Conservation (phyloP, 2,888 invertebrate species). For the Scrobipalpa costella region DNA sequence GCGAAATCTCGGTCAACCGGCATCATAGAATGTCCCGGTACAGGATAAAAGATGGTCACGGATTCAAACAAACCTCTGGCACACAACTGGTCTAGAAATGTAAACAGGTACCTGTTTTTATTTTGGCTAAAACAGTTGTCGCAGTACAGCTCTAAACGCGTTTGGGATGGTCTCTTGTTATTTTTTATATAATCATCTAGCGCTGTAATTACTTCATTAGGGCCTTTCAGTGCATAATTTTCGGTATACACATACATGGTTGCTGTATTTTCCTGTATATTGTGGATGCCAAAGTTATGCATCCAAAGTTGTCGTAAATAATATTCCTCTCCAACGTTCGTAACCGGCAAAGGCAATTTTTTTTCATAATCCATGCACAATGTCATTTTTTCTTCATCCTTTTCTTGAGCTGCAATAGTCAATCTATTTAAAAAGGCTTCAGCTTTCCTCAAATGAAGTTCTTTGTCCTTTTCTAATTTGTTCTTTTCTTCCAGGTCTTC, state of each 20-base stretch:
- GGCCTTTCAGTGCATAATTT: neutral
- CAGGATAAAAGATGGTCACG: constrained; percentile 34
- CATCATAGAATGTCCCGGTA: constrained; percentile 41
- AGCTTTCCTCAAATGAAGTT: no score
- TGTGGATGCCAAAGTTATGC: constrained; percentile 18
- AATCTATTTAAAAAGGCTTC: no score
- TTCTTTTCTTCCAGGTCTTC: no score
- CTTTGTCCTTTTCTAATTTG: no score
- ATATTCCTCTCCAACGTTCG: constrained; percentile 14
- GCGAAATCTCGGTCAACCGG: constrained; percentile 41
- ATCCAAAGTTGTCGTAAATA: constrained; percentile 16
- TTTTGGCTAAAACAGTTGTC: constrained; percentile 30
- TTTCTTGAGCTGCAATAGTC: no score
- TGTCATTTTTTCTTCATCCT: no score
- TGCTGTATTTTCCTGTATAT: neutral
- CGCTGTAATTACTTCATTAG: neutral
- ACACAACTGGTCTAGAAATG: constrained; percentile 34
- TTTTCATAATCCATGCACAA: constrained; percentile 12
- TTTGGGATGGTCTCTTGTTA: constrained; percentile 20
- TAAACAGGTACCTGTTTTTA: constrained; percentile 33
- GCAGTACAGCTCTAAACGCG: constrained; percentile 23
- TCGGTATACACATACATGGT: constrained; percentile 21
- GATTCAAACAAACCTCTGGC: constrained; percentile 31
- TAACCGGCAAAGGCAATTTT: constrained; percentile 19
- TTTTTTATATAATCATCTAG: neutral